Base-by-base conservation (phyloP, 2,888 invertebrate genomes). In the Lepidocyrtinus sp. region DNA sequence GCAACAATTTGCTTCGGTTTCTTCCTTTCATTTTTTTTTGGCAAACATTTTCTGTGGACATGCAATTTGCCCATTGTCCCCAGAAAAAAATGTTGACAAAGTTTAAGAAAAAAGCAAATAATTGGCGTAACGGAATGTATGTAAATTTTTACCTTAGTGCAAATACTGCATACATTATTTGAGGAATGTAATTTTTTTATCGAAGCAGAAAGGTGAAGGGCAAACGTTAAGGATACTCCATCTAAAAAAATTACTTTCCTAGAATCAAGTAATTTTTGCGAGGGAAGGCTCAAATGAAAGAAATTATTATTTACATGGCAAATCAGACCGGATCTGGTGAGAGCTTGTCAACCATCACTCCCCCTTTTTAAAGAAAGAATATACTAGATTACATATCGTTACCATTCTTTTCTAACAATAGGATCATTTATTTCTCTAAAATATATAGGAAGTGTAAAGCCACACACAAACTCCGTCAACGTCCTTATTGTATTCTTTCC, bases 391-490 rank as follows among this genome's bases (percentile, higher is more conserved):
- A 55, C n/a, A 17, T 55, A 55, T 55, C 55, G 17, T 17, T 55
- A 9, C 55, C 55, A 55, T 55, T 55, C 17, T 36, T 12, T 17
- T 17, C 17, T 17, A 55, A 55, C 55, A 55, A 55, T 55, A 17
- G n/a, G 5, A 17, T 7, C 55, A 55, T 55, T n/a, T 55, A n/a
- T 55, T 15, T 3, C 55, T n/a, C 15, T 55, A 17, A 55, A 55
- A 55, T 36, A n/a, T n/a, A 36, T 55, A 55, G 55, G 55, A 55
- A 55, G 55, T 55, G 55, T 17, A 55, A 55, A 55, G 17, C 55
- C 55, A 55, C 55, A 55, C 55, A 55, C 17, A n/a, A n/a, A n/a
- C 55, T 15, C 5, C 55, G n/a, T n/a, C n/a, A n/a, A n/a, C n/a
- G n/a, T n/a, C n/a, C n/a, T n/a, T n/a, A n/a, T n/a, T n/a, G n/a